Evolutionary conservation across 2,113 vertebrate genomes (phyloP), one percentile per base, ranked within the genome.

Genomic region (Tonatia bakeri): DNA sequence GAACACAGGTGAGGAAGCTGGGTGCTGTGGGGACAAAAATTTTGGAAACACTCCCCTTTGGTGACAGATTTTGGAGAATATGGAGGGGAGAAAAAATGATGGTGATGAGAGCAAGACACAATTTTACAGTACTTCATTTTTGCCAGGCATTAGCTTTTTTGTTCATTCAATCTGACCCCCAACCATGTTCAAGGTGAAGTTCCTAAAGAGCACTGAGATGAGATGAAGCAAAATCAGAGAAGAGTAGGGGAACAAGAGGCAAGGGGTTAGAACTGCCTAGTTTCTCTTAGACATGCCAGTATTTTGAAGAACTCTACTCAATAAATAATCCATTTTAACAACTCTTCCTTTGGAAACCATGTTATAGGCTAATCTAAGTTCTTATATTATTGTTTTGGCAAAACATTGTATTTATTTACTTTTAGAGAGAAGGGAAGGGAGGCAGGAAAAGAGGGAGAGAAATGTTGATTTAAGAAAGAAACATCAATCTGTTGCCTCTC

Each of bases 301-400:
- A 38, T 75, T 76, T 65, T 90, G 20, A 80, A 84, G 47, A 70
- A 52, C 15, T 91, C 38, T 65, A 73, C 15, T 89, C n/a, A 67
- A 59, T 45, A 28, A 10, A 73, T 54, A 54, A 54, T 79, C 36
- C 38, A 75, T 79, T 65, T 61, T 17, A 67, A 36, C 11, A 73
- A 20, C 52, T 59, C 15, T 79, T 88, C 31, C 22, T 45, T n/a
- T 91, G 52, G 82, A 33, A 81, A 72, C 52, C 12, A 50, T n/a
- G 75, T 65, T 38, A 1, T 7, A 10, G 2, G 38, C 14, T 24
- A 81, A 45, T 83, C n/a, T 76, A 72, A 89, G 17, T 43, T 91
- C 59, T 87, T 91, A 56, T 45, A 26, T n/a, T 67, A 67, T 36
- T 75, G 26, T 90, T 52, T 64, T 64, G 31, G 7, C 7, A 31